Evolutionary conservation across 2,888 invertebrate species (phyloP), one percentile per base, ranked within the genome.

Genomic region (Eupithecia subumbrata): DNA sequence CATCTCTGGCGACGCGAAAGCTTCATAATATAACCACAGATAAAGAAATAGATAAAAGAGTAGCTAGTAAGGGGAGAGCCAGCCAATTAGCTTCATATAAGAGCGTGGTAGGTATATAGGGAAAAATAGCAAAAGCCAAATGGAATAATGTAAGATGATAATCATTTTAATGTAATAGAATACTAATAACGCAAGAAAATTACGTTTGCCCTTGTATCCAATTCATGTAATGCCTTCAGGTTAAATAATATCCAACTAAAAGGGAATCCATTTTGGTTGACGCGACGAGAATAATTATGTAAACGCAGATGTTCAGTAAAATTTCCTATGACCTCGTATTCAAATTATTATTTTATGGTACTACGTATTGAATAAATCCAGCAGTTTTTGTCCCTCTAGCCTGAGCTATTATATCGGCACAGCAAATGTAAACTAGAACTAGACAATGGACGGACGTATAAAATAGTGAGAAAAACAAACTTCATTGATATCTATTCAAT

Each of bases 361-460:
- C 84, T 84, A 84, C 76, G 77, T 84, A 84, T 84, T 85, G 83
- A 85, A 86, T 80, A 82, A 80, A 84, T 80, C 82, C 74, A 81
- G 76, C 69, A 81, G 78, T 86, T 88, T 87, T 87, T 86, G 83
- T 82, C 81, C n/a, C 67, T n/a, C n/a, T 67, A 67, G 67, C 22
- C 67, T 81, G 66, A 79, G 71, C 81, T 79, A 82, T 83, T 82
- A 84, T 83, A 83, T 82, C 83, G 81, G 82, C 80, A 82, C 80
- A 82, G 80, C 34, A 67, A 67, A 80, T 84, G 80, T 77, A 77
- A 77, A 75, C 77, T 74, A 79, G 79, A 72, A 66, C 78, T 80
- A 86, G 83, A 92, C 92, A 92, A 93, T 92, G 87, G 88, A 79
- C 93, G 93, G 92, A 91, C 88, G 90, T 89, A 83, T 82, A 84